Evolutionary conservation across 2,113 vertebrate species (phyloP).

Genomic region (Podiceps cristatus): DNA sequence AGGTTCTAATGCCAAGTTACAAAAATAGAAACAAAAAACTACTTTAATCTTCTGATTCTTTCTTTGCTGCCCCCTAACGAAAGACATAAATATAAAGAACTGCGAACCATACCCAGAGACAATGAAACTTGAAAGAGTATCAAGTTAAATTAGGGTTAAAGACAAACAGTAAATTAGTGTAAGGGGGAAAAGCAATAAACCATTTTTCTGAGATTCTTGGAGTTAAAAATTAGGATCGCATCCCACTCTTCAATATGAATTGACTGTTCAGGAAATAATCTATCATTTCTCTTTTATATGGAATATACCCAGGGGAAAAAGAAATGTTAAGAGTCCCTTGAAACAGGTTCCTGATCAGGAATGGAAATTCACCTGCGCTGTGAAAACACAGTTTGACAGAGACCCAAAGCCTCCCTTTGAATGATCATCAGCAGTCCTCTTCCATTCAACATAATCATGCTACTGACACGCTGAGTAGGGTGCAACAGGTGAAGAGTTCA

Average conservation of each 20-base stretch:
- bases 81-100: background rate
- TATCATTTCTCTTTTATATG: background rate
- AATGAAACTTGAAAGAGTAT: background rate
- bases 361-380: background rate
- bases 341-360: background rate
- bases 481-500: background rate
- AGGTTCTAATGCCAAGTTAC: background rate
- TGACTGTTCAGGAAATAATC: background rate
- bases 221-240: background rate
- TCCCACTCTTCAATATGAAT: background rate
- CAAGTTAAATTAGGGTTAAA: background rate
- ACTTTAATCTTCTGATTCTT: background rate
- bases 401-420: background rate
- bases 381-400: background rate
- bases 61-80: conserved; percentile 30
- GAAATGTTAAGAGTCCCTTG: background rate
- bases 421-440: background rate
- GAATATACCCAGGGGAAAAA: background rate
- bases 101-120: background rate
- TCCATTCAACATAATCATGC: background rate
- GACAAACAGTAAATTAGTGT: background rate
- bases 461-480: background rate
- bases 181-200: background rate
- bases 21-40: background rate
- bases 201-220: background rate